A percentile compares a stretch with the other conserved stretches of the same genome.
Conservation (phyloP, 2,113 vertebrate genomes). For the Regulus satrapa region DNA sequence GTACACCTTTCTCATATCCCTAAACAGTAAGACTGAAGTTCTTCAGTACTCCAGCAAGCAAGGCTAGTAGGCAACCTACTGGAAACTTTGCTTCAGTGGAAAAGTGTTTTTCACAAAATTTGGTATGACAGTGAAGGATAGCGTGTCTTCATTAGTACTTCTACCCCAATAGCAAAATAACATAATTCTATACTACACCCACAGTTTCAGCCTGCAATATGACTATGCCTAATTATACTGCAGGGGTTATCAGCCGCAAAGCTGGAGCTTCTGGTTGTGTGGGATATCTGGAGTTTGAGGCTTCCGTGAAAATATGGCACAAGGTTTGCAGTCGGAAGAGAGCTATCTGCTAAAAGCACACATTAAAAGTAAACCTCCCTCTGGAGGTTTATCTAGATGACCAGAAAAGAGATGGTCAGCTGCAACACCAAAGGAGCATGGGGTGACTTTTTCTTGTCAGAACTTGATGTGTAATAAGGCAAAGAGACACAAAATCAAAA, state of each 20-base stretch:
- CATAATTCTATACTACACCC: neutral
- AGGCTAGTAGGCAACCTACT: neutral
- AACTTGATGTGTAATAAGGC: neutral
- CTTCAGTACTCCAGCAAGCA: neutral
- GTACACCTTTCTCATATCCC: neutral
- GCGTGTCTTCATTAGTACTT: neutral
- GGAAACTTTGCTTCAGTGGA: neutral
- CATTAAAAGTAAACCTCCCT: too few species aligned
- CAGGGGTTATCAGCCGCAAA: neutral
- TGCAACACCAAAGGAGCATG: neutral
- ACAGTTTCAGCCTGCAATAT: neutral
- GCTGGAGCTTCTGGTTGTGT: neutral
- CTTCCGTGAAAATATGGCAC: neutral
- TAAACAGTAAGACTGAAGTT: neutral
- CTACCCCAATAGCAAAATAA: neutral
- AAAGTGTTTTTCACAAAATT: neutral
- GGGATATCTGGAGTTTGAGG: neutral
- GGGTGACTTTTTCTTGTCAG: neutral
- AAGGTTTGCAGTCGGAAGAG: neutral
- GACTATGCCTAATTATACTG: neutral
- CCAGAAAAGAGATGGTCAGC: neutral
- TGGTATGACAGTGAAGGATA: neutral
- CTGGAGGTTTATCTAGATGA: neutral
- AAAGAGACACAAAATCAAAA: neutral
- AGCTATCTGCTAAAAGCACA: neutral